A percentile compares a stretch with the other conserved stretches of the same genome.
phyloP scores from a whole-genome alignment of 2,797 vertebrate species.

The Acanthurus leucopareius region DNA sequence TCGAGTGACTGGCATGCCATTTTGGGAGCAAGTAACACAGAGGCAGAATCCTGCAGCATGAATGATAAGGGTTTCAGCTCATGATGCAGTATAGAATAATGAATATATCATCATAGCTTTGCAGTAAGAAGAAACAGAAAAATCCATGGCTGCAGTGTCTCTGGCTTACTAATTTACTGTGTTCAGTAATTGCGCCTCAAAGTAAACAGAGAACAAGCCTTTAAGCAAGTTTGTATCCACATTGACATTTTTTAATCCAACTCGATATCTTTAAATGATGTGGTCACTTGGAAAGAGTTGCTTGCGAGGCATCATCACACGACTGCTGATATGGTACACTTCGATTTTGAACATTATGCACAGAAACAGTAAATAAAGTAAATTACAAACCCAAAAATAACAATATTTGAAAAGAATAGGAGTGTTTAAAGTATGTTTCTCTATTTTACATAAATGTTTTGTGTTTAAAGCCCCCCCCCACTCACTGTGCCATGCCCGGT shows the following conservation, averaged over 20 bases:
- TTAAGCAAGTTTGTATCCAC: conserved; percentile 79
- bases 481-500: conserved; percentile 52
- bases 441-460: conserved; percentile 36
- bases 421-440: neutral
- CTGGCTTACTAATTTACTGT: conserved; percentile 26
- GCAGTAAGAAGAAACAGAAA: conserved; percentile 36
- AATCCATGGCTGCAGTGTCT: conserved; percentile 50
- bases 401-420: neutral
- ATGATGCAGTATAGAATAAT: conserved; percentile 1
- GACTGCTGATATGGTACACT: conserved; percentile 18
- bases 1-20: conserved; percentile 14
- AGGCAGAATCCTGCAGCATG: neutral
- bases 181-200: conserved; percentile 55
- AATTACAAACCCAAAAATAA: neutral
- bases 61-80: conserved; percentile 18
- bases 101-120: neutral
- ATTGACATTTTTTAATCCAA: conserved; percentile 75
- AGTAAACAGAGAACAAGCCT: conserved; percentile 73
- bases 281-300: conserved; percentile 48
- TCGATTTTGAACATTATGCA: conserved; percentile 12
- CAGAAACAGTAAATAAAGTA: conserved; percentile 6
- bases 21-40: neutral
- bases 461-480: conserved; percentile 34
- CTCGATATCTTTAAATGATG: conserved; percentile 61
- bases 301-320: conserved; percentile 26